A percentile compares a stretch with the other conserved stretches of the same genome.
phyloP scores from a whole-genome alignment of 2,797 vertebrate genomes.

The Nannoperca obscura region DNA sequence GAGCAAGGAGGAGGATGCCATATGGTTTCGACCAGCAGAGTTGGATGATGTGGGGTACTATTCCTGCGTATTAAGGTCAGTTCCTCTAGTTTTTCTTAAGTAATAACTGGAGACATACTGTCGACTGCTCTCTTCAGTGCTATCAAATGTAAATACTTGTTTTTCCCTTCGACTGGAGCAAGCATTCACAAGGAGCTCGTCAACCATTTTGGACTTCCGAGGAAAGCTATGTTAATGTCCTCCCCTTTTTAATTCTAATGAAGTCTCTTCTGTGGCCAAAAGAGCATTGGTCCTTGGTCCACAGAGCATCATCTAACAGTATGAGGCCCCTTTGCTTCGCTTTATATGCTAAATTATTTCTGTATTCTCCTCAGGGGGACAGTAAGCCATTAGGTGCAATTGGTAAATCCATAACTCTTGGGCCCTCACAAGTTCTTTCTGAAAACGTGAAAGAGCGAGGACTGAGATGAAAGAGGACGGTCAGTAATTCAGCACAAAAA shows the following conservation, averaged over 20 bases:
- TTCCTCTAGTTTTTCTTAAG: background rate
- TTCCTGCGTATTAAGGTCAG: constrained; percentile 91
- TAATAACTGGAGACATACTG: background rate
- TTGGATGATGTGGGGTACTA: constrained; percentile 95
- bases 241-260: constrained; percentile 60
- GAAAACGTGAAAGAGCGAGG: constrained; percentile 23
- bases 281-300: constrained; percentile 43
- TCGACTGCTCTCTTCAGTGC: background rate
- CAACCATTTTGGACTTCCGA: constrained; percentile 12
- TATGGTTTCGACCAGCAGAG: constrained; percentile 97
- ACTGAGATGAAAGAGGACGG: constrained; percentile 29
- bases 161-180: background rate
- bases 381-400: constrained; percentile 69
- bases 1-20: constrained; percentile 99
- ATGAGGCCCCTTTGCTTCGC: constrained; percentile 41
- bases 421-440: constrained; percentile 49
- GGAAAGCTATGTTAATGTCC: constrained; percentile 54
- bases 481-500: constrained; percentile 34
- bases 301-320: constrained; percentile 35
- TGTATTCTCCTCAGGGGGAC: constrained; percentile 68
- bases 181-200: background rate
- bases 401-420: constrained; percentile 72
- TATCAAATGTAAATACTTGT: background rate
- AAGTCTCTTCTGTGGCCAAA: constrained; percentile 57
- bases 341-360: constrained; percentile 74